These are phyloP conservation scores for Hippopotamyrus pictus DNA, from an alignment of 2,797 vertebrate species.

Conservation along the genomic window DNA sequence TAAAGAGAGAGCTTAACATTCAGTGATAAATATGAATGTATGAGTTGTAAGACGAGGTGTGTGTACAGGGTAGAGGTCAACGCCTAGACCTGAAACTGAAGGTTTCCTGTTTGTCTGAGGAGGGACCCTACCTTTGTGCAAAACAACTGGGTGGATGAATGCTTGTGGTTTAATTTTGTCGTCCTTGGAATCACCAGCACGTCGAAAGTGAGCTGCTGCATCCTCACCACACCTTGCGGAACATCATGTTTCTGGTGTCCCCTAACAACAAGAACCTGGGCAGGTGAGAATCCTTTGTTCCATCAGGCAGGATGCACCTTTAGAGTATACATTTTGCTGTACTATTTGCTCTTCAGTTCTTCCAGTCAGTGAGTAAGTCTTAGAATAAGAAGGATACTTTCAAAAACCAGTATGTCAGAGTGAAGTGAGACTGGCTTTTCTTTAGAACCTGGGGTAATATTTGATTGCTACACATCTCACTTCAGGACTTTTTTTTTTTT, in stretches of 20 bases:
- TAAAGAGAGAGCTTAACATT: neutral
- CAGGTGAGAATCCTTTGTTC: slow-evolving; percentile 65
- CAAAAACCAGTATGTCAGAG: neutral
- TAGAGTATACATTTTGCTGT: neutral
- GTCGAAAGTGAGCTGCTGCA: slow-evolving; percentile 90
- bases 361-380: neutral
- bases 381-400: neutral
- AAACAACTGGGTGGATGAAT: neutral
- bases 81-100: neutral
- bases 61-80: neutral
- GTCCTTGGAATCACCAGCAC: slow-evolving; percentile 59
- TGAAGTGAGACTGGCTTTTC: neutral
- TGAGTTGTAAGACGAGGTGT: neutral
- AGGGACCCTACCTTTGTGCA: neutral
- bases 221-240: slow-evolving; percentile 92
- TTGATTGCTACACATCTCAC: neutral
- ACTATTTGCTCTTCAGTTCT: neutral
- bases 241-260: slow-evolving; percentile 91
- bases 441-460: neutral
- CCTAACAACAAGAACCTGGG: slow-evolving; percentile 81
- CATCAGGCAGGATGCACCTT: neutral
- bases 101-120: neutral
- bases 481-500: neutral
- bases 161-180: slow-evolving; percentile 13
- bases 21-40: neutral